A percentile compares a stretch with the other conserved stretches of the same genome.
These are phyloP conservation scores for Dynastes maya DNA, from an alignment of 2,888 invertebrate species.

Conservation along the genomic window DNA sequence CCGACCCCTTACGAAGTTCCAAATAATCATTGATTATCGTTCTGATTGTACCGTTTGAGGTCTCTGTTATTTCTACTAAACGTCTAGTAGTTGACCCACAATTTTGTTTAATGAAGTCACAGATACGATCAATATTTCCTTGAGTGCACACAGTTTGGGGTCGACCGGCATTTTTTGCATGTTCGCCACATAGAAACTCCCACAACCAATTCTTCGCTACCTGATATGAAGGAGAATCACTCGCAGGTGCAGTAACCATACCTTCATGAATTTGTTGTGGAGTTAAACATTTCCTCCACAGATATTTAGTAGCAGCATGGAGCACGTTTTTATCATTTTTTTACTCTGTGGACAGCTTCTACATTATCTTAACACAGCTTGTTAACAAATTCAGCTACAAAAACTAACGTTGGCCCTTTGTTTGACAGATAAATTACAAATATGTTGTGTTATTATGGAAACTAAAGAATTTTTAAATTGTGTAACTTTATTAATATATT, in stretches of 20 bases:
- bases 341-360: neutral
- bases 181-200: neutral
- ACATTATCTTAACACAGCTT: neutral
- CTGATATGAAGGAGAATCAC: too few species aligned
- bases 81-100: neutral
- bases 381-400: too few species aligned
- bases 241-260: neutral
- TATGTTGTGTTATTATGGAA: too few species aligned
- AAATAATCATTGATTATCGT: neutral
- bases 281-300: neutral
- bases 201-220: neutral
- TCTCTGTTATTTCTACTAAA: too few species aligned
- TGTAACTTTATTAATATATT: too few species aligned
- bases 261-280: neutral
- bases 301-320: neutral
- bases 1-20: neutral
- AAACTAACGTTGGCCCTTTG: too few species aligned
- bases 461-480: too few species aligned
- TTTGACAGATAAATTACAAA: too few species aligned
- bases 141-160: neutral
- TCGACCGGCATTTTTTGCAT: neutral
- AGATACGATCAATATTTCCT: neutral
- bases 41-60: too few species aligned
- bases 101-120: neutral
- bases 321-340: neutral